phyloP scores from a whole-genome alignment of 2,888 invertebrate species.

The Phymatocera aterrima region DNA sequence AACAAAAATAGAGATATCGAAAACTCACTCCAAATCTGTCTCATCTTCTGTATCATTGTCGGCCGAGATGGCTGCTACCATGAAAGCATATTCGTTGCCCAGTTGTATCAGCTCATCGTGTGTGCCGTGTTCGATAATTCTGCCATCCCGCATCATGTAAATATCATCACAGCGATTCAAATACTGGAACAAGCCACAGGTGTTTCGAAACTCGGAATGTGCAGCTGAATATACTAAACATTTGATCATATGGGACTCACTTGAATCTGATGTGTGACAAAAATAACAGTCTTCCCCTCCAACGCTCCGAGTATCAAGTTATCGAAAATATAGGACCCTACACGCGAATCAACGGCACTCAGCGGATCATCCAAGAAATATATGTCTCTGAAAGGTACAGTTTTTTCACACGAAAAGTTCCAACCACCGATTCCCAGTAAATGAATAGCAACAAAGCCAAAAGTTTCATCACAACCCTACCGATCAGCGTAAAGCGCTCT shows the following conservation, averaged over 20 bases:
- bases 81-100: conserved; percentile 67
- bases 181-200: conserved; percentile 71
- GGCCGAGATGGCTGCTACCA: conserved; percentile 59
- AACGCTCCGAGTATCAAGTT: not conserved
- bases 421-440: not conserved
- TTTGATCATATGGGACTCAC: not conserved
- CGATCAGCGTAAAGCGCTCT: conserved; percentile 11
- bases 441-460: not conserved
- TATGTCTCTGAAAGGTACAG: not conserved
- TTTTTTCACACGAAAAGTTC: not conserved
- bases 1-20: not conserved
- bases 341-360: conserved; percentile 60
- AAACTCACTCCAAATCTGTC: not conserved
- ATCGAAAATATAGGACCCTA: not conserved
- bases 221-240: not conserved
- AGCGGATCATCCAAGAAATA: conserved; percentile 54
- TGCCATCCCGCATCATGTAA: conserved; percentile 77
- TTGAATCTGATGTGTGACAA: not conserved
- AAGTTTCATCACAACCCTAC: not conserved
- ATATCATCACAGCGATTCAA: conserved; percentile 78
- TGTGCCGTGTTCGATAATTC: conserved; percentile 77
- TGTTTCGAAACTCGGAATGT: too few species aligned
- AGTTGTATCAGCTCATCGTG: conserved; percentile 76
- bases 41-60: conserved; percentile 45
- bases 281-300: not conserved